These are phyloP conservation scores for Ptychobarbus kaznakovi DNA, from an alignment of 2,797 vertebrate species.

Conservation along the genomic window DNA sequence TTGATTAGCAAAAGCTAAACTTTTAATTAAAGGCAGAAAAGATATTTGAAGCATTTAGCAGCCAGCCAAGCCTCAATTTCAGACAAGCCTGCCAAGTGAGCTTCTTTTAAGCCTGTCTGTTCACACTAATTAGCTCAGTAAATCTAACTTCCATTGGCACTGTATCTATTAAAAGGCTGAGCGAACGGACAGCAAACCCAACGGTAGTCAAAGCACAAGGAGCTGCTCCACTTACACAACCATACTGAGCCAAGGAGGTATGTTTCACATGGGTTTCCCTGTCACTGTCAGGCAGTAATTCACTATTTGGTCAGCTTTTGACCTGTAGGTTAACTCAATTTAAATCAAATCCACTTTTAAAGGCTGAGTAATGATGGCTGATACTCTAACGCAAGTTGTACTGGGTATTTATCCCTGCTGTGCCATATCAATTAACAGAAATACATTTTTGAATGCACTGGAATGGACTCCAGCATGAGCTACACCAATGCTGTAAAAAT, in stretches of 20 bases:
- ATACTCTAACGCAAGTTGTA: neutral
- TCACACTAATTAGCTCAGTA: conserved; percentile 24
- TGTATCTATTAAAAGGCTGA: conserved; percentile 4
- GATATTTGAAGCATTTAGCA: neutral
- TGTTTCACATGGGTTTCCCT: neutral
- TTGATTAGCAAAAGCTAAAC: conserved; percentile 28
- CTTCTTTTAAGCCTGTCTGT: conserved; percentile 35
- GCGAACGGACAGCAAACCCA: conserved; percentile 6
- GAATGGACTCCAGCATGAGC: neutral
- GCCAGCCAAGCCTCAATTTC: neutral
- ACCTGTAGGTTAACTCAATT: conserved; percentile 17
- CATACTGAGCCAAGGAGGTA: neutral
- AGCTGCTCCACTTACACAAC: neutral
- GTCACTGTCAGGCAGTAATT: neutral
- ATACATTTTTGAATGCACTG: neutral
- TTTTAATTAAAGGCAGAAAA: conserved; percentile 41
- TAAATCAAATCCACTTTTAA: neutral
- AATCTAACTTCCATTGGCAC: conserved; percentile 30
- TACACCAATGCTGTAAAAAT: neutral
- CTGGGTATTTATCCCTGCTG: neutral
- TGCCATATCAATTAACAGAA: neutral
- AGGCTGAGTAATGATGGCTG: neutral
- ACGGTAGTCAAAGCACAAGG: neutral
- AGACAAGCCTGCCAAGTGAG: neutral
- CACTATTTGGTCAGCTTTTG: neutral